A percentile compares a stretch with the other conserved stretches of the same genome.
Conservation (phyloP, 92 coral and sea anemone species). For the Porites evermanni region DNA sequence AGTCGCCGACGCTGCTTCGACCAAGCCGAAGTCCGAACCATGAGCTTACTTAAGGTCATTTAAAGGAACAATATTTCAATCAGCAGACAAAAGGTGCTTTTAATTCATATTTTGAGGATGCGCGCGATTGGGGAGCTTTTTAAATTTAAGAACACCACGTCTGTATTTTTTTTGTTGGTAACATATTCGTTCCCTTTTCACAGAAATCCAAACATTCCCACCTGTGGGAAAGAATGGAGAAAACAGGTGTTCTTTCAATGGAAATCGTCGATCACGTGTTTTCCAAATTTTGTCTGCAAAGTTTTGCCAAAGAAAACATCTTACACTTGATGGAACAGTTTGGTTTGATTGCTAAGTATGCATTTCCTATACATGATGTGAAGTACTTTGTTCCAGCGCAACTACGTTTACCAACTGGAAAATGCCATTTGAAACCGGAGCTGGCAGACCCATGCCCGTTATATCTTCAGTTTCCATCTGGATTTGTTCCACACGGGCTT, state of each 20-base stretch:
- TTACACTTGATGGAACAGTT: conserved; percentile 58
- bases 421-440: conserved; percentile 9
- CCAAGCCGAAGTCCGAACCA: no score
- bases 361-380: conserved; percentile 2
- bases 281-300: conserved; percentile 21
- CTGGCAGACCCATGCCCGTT: conserved; percentile 56
- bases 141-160: no score
- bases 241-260: conserved; percentile 35
- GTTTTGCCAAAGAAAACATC: conserved; percentile 31
- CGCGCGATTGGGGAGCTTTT: no score
- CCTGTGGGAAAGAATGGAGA: conserved; percentile 52
- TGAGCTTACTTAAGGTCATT: no score
- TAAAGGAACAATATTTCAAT: no score
- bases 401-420: conserved; percentile 44
- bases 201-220: conserved; percentile 54
- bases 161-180: no score
- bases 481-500: conserved; percentile 71
- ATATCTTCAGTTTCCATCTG: conserved; percentile 50
- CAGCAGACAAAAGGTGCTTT: no score
- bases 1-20: neutral
- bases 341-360: conserved; percentile 49
- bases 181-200: neutral
- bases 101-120: no score
- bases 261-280: conserved; percentile 44
- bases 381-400: conserved; percentile 72